Base-by-base conservation (phyloP, 2,888 invertebrate genomes). In the Drosophila koepferae region DNA sequence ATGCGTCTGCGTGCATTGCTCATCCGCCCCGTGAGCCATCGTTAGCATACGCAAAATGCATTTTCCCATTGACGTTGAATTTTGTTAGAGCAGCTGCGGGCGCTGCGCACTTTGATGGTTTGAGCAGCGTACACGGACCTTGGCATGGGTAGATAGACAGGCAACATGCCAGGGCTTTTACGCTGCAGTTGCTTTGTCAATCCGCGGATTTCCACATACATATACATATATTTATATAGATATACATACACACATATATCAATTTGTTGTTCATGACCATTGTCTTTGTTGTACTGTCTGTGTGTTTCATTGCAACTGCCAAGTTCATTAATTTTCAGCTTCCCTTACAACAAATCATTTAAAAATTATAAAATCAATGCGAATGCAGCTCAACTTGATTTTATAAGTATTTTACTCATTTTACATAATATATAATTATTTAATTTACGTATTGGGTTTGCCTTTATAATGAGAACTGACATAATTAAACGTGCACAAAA, bases 101-200 rank as follows among this genome's bases (percentile, higher is more conserved):
- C 77, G 53, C 55, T 64, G 69, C 20, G 60, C 54, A 59, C 46
- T 62, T 51, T 16, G 36, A 70, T 40, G 72, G 64, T 67, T 18
- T 49, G 46, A 41, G 63, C 46, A 34, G 31, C 23, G 51, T 14
- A 28, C 49, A 68, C 53, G 60, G 56, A 43, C 9, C 51, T 53
- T 54, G 58, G 46, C 16, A 20, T 9, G 51, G 36, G 53, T 18
- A 18, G 68, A 71, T 63, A 64, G 85, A 87, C 79, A 73, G 79
- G 73, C 82, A 66, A 90, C 88, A 85, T 82, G 88, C 73, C 60
- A 61, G 82, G 80, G 77, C 82, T 88, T 87, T 87, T 79, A 85
- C 77, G 77, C 73, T 81, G 90, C 77, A 73, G 80, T 80, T 85
- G 85, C 86, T 91, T 91, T 90, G 86, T 85, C 86, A 86, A 86